Evolutionary conservation across 2,797 vertebrate genomes (phyloP).

Genomic region (Betta splendens): DNA sequence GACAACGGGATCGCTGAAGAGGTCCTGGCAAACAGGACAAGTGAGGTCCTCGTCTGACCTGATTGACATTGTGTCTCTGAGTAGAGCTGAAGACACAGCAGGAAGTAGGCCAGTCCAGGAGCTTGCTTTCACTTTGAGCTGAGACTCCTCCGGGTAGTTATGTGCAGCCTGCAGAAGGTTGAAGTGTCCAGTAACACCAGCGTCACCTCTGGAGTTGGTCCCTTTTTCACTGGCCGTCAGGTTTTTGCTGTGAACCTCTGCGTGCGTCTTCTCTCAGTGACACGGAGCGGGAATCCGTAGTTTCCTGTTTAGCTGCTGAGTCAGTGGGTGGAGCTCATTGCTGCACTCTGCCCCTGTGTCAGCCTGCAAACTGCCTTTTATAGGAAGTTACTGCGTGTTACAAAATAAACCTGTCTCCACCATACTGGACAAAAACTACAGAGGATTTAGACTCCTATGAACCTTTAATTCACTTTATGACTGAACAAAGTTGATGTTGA

Average conservation of each 20-base stretch:
- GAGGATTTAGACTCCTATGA: too few species aligned
- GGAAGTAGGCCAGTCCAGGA: not conserved
- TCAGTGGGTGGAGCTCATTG: not conserved
- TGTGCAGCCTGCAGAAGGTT: not conserved
- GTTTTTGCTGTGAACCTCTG: not conserved
- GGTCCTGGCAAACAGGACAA: slow-evolving; percentile 42
- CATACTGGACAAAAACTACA: too few species aligned
- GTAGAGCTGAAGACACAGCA: not conserved
- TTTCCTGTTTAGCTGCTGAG: slow-evolving; percentile 31
- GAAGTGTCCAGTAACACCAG: not conserved
- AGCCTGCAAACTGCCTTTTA: not conserved
- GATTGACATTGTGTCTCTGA: slow-evolving; percentile 32
- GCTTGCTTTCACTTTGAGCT: slow-evolving; percentile 36
- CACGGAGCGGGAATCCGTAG: not conserved
- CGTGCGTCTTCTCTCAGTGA: not conserved
- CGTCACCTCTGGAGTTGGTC: slow-evolving; percentile 1
- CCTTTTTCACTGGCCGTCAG: not conserved
- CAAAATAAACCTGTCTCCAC: too few species aligned
- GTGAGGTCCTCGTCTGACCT: slow-evolving; percentile 25
- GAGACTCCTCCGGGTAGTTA: not conserved
- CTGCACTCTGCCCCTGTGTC: not conserved
- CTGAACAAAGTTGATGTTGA: too few species aligned
- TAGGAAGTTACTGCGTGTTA: too few species aligned
- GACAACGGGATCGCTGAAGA: slow-evolving; percentile 47
- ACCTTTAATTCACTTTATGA: too few species aligned